A percentile compares a stretch with the other conserved stretches of the same genome.
phyloP scores from a whole-genome alignment of 1,140 invertebrate species.

The Neotoxoptera formosana region DNA sequence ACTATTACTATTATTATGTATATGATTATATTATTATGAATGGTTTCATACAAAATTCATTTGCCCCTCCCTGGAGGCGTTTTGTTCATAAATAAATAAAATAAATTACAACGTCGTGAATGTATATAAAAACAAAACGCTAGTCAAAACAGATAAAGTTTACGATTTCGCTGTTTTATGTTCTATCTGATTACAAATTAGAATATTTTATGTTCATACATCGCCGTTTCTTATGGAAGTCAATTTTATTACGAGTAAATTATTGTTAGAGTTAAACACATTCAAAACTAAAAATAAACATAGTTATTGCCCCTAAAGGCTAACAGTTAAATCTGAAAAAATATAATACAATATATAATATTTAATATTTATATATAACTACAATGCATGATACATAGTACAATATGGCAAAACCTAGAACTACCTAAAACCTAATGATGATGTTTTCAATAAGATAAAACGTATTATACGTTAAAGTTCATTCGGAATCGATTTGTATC shows the following conservation, averaged over 20 bases:
- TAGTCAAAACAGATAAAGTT: not conserved
- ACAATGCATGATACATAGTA: not conserved
- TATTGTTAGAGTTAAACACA: not conserved
- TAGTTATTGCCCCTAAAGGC: not conserved
- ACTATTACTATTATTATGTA: not conserved
- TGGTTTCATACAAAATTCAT: not conserved
- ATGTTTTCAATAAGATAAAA: too few relatives aligned
- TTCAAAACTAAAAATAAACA: not conserved
- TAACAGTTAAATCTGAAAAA: not conserved
- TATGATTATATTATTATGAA: not conserved
- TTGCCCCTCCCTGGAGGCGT: not conserved
- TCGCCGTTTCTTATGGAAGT: not conserved
- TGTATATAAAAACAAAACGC: not conserved
- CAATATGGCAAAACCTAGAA: not conserved
- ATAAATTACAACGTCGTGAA: not conserved
- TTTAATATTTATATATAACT: not conserved
- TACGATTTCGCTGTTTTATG: not conserved
- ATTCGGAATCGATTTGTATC: not conserved
- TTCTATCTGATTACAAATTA: conserved; percentile 36
- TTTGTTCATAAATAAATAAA: not conserved
- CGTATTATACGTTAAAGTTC: not conserved
- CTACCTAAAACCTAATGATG: not conserved
- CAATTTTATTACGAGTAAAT: not conserved
- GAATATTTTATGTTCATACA: conserved; percentile 22
- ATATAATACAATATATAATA: not conserved